Evolutionary conservation across 37 sponge, comb jelly and placozoan genomes (phyloP), one percentile per base, ranked within the genome.

Genomic region (Ianthella basta): DNA sequence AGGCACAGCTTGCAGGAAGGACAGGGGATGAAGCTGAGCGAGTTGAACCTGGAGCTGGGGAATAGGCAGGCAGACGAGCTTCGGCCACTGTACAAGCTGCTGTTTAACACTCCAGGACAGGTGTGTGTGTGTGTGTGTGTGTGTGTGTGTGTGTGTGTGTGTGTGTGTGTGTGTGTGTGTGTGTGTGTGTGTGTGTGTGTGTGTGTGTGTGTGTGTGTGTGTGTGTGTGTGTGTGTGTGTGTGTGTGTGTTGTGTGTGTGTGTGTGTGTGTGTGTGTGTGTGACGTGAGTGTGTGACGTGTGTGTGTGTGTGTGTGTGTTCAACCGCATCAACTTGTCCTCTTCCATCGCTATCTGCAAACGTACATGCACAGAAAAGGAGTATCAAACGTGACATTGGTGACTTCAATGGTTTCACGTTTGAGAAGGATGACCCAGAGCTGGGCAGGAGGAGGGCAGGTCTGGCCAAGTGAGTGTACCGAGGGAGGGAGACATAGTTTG

Each of bases 381-480:
- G 50, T 16, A 64, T 80, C 5, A 89, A 89, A 56, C 80, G 39
- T 24, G 54, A 89, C 36, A 34, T 89, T 2, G 67, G 82, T 20
- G 70, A 24, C 15, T 89, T 89, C 61, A 60, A 50, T 82, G 90
- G 90, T 20, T 85, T 83, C 57, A 23, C 41, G 8, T 88, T 89
- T 80, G 34, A 50, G 6, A 60, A 78, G 33, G 80, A 78, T 39
- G 69, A 72, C 59, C 80, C 79, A 16, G 68, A 55, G 69, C 59
- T 33, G 15, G 1, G 37, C 39, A 65, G 19, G 56, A 86, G 79
- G 86, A 86, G 40, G 53, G 80, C 86, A 0, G 14, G 68, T 0
- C 56, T 86, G 13, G 68, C n/a, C 60, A 86, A 79, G 86, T 86
- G 36, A 79, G 65, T 53, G n/a, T n/a, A n/a, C n/a, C n/a, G 50